phyloP scores from a whole-genome alignment of 2,797 vertebrate species.

The Gallinago solitaria region DNA sequence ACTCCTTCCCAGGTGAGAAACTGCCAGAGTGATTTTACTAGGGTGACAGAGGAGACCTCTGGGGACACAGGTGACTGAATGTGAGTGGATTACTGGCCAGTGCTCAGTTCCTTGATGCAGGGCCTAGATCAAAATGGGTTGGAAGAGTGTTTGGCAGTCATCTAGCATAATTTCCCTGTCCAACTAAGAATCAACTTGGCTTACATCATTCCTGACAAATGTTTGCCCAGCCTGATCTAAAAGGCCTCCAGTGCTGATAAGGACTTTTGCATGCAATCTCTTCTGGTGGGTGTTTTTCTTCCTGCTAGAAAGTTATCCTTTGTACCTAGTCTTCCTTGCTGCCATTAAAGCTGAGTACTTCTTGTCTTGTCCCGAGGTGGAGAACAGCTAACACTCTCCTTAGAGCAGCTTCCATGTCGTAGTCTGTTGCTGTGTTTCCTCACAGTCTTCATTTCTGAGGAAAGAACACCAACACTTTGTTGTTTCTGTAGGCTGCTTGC shows the following conservation, averaged over 20 bases:
- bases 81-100: background rate
- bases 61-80: background rate
- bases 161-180: background rate
- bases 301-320: background rate
- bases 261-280: background rate
- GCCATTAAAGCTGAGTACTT: background rate
- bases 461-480: background rate
- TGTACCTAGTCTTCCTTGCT: background rate
- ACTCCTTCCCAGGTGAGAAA: background rate
- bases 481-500: background rate
- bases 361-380: background rate
- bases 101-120: background rate
- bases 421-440: background rate
- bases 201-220: constrained; percentile 2
- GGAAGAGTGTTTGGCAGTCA: background rate
- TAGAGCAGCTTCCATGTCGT: background rate
- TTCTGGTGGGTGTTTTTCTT: background rate
- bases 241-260: background rate
- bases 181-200: background rate
- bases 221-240: background rate
- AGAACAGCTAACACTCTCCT: background rate
- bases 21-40: background rate
- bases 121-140: background rate
- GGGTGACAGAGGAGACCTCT: background rate
- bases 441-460: background rate